Evolutionary conservation across 2,888 invertebrate genomes (phyloP), one percentile per base, ranked within the genome.

Genomic region (Latheticus oryzae): DNA sequence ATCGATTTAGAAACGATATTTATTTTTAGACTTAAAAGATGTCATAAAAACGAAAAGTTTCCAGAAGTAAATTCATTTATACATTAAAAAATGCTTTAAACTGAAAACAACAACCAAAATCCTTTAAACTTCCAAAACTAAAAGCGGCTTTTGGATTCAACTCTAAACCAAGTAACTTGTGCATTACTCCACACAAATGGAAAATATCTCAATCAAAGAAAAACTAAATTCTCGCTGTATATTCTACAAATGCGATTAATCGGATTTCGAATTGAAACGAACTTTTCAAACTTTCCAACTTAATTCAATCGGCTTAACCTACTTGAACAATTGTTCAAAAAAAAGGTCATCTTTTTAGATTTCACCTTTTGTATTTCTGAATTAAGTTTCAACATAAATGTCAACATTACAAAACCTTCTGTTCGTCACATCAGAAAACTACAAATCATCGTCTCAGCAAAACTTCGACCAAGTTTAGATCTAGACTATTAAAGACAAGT

Each of bases 101-200:
- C 17, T 30, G 19, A 16, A 24, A 35, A 24, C 42, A 35, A 15
- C 42, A 42, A 42, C 37, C 11, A 17, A 38, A 38, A 38, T 38
- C 37, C 37, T 38, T 38, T 38, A 38, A 35, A 19, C 37, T 37
- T 37, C 7, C 19, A 37, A 19, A 38, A 38, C 37, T 5, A 7
- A 19, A 23, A 38, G 37, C 16, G 23, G 21, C 21, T 21, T 33
- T 15, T 33, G 15, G 33, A 33, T 7, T 7, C 21, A 33, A 12
- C 12, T 33, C 15, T 15, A 33, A 33, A 33, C 33, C 33, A 28
- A 28, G 28, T 12, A 11, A 28, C 28, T 28, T 12, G 9, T 28
- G 12, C 28, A 28, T 28, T 28, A 28, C n/a, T n/a, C n/a, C n/a
- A n/a, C n/a, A n/a, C n/a, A n/a, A n/a, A n/a, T n/a, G n/a, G n/a